Conservation (phyloP, 2,888 invertebrate species). For the Lepas anatifera region DNA sequence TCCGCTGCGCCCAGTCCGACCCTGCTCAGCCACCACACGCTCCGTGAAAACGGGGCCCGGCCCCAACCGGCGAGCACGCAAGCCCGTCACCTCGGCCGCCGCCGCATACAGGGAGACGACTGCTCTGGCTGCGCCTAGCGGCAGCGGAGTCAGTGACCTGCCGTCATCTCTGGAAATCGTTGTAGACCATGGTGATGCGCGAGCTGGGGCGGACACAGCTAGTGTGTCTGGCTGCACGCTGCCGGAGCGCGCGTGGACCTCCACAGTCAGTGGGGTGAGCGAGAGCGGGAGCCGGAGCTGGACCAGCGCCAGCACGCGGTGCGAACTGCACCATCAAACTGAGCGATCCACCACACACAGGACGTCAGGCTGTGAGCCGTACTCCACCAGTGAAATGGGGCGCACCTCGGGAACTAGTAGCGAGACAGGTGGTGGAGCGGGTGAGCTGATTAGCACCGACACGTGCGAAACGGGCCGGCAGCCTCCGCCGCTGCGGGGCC, state of each 20-base stretch:
- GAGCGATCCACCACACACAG: too few relatives aligned
- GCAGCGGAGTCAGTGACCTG: constrained; percentile 70
- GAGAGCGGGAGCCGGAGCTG: too few relatives aligned
- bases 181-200: too few relatives aligned
- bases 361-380: too few relatives aligned
- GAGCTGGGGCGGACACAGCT: constrained; percentile 65
- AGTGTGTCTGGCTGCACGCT: constrained; percentile 46
- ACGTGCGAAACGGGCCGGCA: neutral
- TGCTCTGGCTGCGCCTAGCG: constrained; percentile 67
- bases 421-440: too few relatives aligned
- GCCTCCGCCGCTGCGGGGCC: neutral
- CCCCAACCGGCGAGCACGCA: neutral
- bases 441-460: neutral
- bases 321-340: too few relatives aligned
- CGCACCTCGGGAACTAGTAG: too few relatives aligned
- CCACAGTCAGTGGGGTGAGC: constrained; percentile 42
- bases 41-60: neutral
- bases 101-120: constrained; percentile 38
- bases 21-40: neutral
- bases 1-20: neutral
- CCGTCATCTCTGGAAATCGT: too few relatives aligned
- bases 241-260: constrained; percentile 46
- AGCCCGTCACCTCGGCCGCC: neutral
- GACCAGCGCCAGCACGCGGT: too few relatives aligned
- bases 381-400: too few relatives aligned